A percentile compares a stretch with the other conserved stretches of the same genome.
phyloP scores from a whole-genome alignment of 1,140 invertebrate species.

The Zaprionus kolodkinae region DNA sequence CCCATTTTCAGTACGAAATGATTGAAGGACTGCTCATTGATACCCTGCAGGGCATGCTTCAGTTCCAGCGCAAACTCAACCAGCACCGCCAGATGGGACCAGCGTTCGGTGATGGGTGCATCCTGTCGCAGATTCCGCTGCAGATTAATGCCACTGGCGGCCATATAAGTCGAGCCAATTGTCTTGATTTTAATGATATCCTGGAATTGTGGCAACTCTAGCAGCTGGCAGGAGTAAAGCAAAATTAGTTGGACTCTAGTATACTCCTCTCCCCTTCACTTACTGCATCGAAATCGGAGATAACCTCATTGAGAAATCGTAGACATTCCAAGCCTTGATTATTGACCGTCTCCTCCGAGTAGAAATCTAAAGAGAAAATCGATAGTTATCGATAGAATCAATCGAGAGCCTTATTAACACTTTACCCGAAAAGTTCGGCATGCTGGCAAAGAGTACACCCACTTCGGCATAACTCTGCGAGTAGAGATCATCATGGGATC shows the following conservation, averaged over 20 bases:
- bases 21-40: slow-evolving; percentile 98
- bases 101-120: slow-evolving; percentile 89
- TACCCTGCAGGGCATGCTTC: slow-evolving; percentile 93
- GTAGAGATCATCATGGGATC: slow-evolving; percentile 95
- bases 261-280: slow-evolving; percentile 76
- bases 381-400: background rate
- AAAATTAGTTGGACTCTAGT: background rate
- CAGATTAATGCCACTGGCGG: slow-evolving; percentile 95
- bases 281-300: slow-evolving; percentile 98
- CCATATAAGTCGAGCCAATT: slow-evolving; percentile 99
- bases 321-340: slow-evolving; percentile 98
- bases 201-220: slow-evolving; percentile 93
- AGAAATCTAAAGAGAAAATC: slow-evolving; percentile 89
- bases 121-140: slow-evolving; percentile 88
- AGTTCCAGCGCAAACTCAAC: slow-evolving; percentile 96
- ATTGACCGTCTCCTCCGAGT: slow-evolving; percentile 97
- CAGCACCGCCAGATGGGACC: slow-evolving; percentile 93
- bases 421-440: slow-evolving; percentile 95
- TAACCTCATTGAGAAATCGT: slow-evolving; percentile 98
- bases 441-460: slow-evolving; percentile 96
- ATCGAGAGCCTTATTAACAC: background rate
- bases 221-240: slow-evolving; percentile 86
- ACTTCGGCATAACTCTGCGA: slow-evolving; percentile 96
- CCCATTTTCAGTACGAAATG: slow-evolving; percentile 97
- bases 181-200: slow-evolving; percentile 99